Evolutionary conservation across 2,888 invertebrate species (phyloP).

Genomic region (Lottia gigantea): DNA sequence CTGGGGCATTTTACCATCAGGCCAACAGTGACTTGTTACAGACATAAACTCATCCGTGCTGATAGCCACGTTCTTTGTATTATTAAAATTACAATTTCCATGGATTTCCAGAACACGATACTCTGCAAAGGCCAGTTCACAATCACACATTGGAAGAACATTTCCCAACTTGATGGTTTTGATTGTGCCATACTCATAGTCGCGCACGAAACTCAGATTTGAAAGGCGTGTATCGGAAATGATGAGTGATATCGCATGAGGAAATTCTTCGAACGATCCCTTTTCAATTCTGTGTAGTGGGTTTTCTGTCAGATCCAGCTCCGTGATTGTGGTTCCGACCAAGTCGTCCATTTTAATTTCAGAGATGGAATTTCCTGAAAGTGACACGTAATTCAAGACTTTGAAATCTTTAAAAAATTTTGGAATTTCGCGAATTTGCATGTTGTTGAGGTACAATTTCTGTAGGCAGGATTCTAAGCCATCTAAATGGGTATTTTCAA

Average conservation of each 20-base stretch:
- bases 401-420: neutral
- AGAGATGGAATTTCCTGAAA: neutral
- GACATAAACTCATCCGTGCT: neutral
- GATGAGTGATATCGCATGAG: neutral
- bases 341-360: neutral
- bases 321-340: neutral
- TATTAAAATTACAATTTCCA: neutral
- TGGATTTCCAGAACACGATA: neutral
- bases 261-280: neutral
- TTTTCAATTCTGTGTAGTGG: neutral
- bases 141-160: slow-evolving; percentile 13
- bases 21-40: neutral
- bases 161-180: slow-evolving; percentile 5
- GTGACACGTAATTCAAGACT: neutral
- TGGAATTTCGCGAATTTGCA: neutral
- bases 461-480: neutral
- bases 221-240: slow-evolving; percentile 10
- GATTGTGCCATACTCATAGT: slow-evolving; percentile 11
- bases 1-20: neutral
- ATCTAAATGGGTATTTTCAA: neutral
- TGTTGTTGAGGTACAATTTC: neutral
- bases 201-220: slow-evolving; percentile 9
- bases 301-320: neutral
- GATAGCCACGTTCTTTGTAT: neutral
- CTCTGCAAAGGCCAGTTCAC: slow-evolving; percentile 5